These are phyloP conservation scores for Nyctereutes procyonoides DNA, from an alignment of 2,113 vertebrate genomes.

Conservation along the genomic window DNA sequence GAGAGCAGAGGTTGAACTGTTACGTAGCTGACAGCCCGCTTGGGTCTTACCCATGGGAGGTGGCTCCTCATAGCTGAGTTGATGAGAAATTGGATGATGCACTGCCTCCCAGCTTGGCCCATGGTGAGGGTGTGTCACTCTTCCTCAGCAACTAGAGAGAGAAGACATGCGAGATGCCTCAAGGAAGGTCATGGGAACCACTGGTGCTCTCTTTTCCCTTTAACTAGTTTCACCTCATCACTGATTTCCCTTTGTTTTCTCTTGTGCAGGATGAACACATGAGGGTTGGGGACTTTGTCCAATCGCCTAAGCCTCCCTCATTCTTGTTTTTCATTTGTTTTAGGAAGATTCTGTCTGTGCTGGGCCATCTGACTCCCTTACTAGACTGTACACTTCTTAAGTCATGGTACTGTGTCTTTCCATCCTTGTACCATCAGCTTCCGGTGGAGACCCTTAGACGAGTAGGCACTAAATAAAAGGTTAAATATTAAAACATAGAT, in stretches of 20 bases:
- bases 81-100: not conserved
- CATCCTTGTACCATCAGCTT: too few relatives aligned
- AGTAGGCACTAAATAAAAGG: not conserved
- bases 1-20: not conserved
- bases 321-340: not conserved
- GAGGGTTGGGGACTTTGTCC: not conserved
- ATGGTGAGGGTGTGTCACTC: rapidly evolving
- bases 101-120: not conserved
- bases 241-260: not conserved
- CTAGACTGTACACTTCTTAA: not conserved
- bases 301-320: not conserved
- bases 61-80: not conserved
- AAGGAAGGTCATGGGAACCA: not conserved
- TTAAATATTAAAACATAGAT: not conserved
- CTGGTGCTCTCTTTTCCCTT: not conserved
- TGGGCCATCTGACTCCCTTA: not conserved
- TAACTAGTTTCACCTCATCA: rapidly evolving
- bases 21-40: rapidly evolving
- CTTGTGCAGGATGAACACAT: not conserved
- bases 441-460: not conserved
- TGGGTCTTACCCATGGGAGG: not conserved
- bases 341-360: not conserved
- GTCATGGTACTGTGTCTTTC: not conserved
- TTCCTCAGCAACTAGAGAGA: not conserved
- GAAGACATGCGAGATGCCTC: not conserved